A percentile compares a stretch with the other conserved stretches of the same genome.
Conservation (phyloP, 1,140 invertebrate genomes). For the Mylabris phalerata region DNA sequence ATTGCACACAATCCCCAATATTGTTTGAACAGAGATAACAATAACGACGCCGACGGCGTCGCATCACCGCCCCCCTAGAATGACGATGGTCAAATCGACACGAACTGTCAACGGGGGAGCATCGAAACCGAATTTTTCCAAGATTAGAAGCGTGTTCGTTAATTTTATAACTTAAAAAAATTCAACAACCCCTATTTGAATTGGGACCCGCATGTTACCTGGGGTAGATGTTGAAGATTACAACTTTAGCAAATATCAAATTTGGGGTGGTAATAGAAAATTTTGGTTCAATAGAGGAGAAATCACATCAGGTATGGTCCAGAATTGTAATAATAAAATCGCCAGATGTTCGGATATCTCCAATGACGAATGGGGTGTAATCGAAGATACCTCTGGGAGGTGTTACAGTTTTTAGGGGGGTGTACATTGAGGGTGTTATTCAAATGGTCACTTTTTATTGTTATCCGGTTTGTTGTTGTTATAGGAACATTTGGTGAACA, state of each 20-base stretch:
- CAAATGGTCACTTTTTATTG: no score
- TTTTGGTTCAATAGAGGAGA: no score
- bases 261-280: not conserved
- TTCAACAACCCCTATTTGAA: constrained; percentile 5
- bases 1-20: constrained; percentile 8
- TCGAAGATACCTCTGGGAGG: constrained; percentile 27
- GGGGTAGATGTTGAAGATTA: not conserved
- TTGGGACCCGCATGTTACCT: constrained; percentile 1
- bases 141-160: no score
- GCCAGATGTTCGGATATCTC: constrained; percentile 20
- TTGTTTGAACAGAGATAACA: constrained; percentile 11
- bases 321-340: constrained; percentile 1
- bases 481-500: constrained; percentile 19
- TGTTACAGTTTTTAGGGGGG: constrained; percentile 1
- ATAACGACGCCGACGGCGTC: constrained; percentile 20
- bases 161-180: no score
- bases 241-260: no score
- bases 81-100: constrained; percentile 30
- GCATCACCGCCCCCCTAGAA: constrained; percentile 31
- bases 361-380: constrained; percentile 1
- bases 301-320: no score
- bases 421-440: constrained; percentile 1
- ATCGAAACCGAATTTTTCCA: no score
- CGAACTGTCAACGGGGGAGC: constrained; percentile 19
- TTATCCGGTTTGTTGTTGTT: no score